Evolutionary conservation across 2,797 vertebrate genomes (phyloP), one percentile per base, ranked within the genome.

Genomic region (Sardinella longiceps): DNA sequence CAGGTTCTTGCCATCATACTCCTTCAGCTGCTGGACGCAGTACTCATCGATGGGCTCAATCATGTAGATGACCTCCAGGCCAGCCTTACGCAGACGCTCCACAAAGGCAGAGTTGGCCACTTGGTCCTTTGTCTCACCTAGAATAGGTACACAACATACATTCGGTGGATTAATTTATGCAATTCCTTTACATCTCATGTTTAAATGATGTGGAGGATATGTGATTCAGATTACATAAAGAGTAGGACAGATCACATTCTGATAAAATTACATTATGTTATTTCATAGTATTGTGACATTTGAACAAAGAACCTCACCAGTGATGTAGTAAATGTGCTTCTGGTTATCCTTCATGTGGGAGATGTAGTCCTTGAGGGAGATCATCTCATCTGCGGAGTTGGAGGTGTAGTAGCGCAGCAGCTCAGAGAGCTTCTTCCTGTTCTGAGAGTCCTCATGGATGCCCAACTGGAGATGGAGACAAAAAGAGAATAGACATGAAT

Each of bases 21-120:
- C 98, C 81, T 99, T 99, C 88, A 99, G 93, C 93, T 99, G 98
- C 87, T 99, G 98, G 45, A 99, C 98, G 0, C 98, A 99, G 89
- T 99, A 99, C 51, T 99, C 98, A 25, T 99, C 98, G 0, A 99
- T 99, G 20, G 98, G 98, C 90, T 99, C 98, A 0, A 98, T 98
- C 98, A 99, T 99, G 85, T 99, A 99, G 84, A 99, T 97, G 63
- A 99, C 98, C 60, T 99, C 98, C 0, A 99, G 93, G 53, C 97
- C 97, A 0, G 97, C 97, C 85, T 99, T 99, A 81, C 97, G 96
- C 0, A 99, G 96, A 0, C 97, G 96, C 90, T 99, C 98, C 91
- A 99, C 98, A 1, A 99, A 99, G 46, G 97, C 97, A 0, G 98
- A 99, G 92, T 99, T 98, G 0, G 98, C 97, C 18, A 99, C 98